Evolutionary conservation across 2,113 vertebrate genomes (phyloP), one percentile per base, ranked within the genome.

Genomic region (Ariopsis seemanni): DNA sequence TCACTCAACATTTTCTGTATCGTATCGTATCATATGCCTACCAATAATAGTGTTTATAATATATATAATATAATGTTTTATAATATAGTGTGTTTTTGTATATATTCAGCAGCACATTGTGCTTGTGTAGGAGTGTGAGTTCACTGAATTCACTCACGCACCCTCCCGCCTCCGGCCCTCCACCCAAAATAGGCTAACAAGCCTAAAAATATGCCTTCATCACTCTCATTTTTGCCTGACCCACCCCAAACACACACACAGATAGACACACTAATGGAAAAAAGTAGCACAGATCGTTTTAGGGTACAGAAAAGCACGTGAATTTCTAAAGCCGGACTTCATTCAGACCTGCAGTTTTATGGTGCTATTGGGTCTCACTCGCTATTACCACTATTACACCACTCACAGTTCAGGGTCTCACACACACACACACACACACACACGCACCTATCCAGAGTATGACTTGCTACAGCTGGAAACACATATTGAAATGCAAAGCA

Each of bases 191-290:
- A 89, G 87, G 55, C 77, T 82, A 84, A 82, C 52, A 80, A 58
- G 50, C 48, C 82, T 89, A 89, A 90, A 90, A 90, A 88, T 85
- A 90, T 12, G 42, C 63, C 71, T 88, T 55, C 57, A 72, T 84
- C 60, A 85, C 78, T 89, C 86, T 87, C 77, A 75, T 88, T 87
- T 88, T 85, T 82, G 65, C 80, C 82, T 78, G 89, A 87, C 87
- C 83, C 77, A 75, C 85, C 83, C 85, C 85, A 84, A 82, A 85
- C 79, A 88, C 75, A 84, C 72, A 84, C 82, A 57, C n/a, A 30
- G n/a, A 80, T 34, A 80, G 77, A 34, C 53, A 57, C 53, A 34
- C 53, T 57, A 58, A 80, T 57, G 53, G 48, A 17, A 80, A 77
- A 88, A 86, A 86, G 83, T 85, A 85, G 89, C 83, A 52, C 86